Evolutionary conservation across 1,140 invertebrate species (phyloP).

Genomic region (Drosophila sucinea): DNA sequence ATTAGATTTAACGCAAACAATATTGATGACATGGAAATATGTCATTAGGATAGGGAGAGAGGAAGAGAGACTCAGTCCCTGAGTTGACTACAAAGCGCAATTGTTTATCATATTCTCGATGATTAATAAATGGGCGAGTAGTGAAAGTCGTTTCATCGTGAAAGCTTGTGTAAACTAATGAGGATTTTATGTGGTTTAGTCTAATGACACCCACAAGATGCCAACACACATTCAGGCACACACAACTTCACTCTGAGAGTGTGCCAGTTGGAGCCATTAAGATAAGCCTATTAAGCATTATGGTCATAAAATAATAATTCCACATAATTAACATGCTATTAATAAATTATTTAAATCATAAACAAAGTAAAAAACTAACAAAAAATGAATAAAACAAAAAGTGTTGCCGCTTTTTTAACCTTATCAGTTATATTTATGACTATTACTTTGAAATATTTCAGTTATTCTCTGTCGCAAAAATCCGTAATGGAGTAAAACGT

Average conservation of each 20-base stretch:
- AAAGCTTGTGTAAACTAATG: conserved; percentile 67
- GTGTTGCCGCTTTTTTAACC: neutral
- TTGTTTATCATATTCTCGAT: conserved; percentile 50
- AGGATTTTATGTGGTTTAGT: conserved; percentile 67
- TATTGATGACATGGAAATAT: conserved; percentile 43
- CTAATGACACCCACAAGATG: conserved; percentile 41
- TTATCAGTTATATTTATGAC: conserved; percentile 1
- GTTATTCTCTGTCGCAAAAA: neutral
- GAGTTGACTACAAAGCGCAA: conserved; percentile 17
- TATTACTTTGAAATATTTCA: neutral
- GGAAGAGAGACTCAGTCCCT: too few species aligned
- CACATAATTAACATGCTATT: conserved; percentile 31
- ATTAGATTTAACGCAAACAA: conserved; percentile 25
- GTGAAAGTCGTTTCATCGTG: conserved; percentile 62
- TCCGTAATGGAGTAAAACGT: neutral
- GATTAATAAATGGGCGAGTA: conserved; percentile 49
- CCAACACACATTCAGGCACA: conserved; percentile 8
- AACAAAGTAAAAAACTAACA: neutral
- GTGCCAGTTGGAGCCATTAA: conserved; percentile 13
- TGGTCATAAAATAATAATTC: conserved; percentile 19
- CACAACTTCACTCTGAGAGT: neutral
- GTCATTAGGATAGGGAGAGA: conserved; percentile 44
- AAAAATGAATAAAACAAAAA: neutral
- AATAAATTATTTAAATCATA: conserved; percentile 3
- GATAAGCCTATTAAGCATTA: conserved; percentile 32